phyloP scores from a whole-genome alignment of 2,113 vertebrate species.

The Prinia subflava region DNA sequence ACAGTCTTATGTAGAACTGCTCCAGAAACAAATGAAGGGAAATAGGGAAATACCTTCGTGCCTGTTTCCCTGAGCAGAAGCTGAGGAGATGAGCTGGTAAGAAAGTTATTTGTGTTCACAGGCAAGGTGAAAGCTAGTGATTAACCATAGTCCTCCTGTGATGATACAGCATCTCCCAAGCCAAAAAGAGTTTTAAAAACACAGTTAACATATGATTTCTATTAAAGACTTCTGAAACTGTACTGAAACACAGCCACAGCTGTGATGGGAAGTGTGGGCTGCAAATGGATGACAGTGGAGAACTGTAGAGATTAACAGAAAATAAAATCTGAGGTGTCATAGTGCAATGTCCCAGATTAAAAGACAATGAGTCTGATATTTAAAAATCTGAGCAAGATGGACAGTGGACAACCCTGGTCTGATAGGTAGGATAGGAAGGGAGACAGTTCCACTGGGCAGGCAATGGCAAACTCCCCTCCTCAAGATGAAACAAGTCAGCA shows the following conservation, averaged over 20 bases:
- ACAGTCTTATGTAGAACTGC: not conserved
- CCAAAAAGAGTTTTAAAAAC: not conserved
- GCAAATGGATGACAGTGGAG: not conserved
- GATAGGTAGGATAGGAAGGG: not conserved
- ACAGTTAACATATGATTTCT: not conserved
- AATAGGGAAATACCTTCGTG: accelerated
- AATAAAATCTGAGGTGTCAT: not conserved
- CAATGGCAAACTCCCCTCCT: not conserved
- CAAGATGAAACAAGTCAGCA: not conserved
- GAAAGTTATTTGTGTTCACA: not conserved
- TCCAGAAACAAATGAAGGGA: not conserved
- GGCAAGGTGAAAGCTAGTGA: not conserved
- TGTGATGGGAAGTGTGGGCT: not conserved
- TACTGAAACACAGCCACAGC: not conserved
- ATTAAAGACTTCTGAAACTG: not conserved
- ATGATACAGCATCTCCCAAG: not conserved
- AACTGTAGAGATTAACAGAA: not conserved
- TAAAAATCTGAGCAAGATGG: not conserved
- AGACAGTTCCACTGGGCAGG: not conserved
- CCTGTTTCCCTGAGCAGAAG: not conserved
- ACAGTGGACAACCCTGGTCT: not conserved
- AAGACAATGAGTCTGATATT: not conserved
- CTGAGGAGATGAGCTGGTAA: not conserved
- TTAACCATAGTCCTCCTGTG: accelerated
- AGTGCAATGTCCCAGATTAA: not conserved